Percentiles rank a stretch among this genome's conserved stretches.
These are phyloP conservation scores for Gopherus evgoodei DNA, from an alignment of 2,113 vertebrate species.

Conservation along the genomic window DNA sequence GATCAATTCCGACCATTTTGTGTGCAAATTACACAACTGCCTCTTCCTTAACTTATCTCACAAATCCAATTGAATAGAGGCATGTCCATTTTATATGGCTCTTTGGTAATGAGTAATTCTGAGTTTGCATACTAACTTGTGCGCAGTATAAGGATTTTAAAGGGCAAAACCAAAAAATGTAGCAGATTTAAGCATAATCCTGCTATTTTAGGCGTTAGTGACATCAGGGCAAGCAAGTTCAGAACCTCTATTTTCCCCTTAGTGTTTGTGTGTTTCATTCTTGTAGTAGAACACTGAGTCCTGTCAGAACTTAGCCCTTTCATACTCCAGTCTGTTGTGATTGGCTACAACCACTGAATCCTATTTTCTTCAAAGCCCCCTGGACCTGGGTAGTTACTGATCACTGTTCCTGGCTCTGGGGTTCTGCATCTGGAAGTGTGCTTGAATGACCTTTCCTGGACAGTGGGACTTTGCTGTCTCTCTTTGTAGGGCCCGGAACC, in stretches of 20 bases:
- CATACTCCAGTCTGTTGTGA: not conserved
- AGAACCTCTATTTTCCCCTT: not conserved
- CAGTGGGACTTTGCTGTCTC: not conserved
- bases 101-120: slow-evolving; percentile 57
- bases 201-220: not conserved
- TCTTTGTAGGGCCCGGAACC: not conserved
- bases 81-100: slow-evolving; percentile 50
- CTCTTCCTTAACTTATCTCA: slow-evolving; percentile 88
- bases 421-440: no score
- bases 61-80: slow-evolving; percentile 84
- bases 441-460: not conserved
- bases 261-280: not conserved
- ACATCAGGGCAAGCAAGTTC: not conserved
- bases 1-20: slow-evolving; percentile 90
- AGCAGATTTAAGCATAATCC: not conserved
- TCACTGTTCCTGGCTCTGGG: not conserved
- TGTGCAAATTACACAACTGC: slow-evolving; percentile 87
- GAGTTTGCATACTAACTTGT: slow-evolving; percentile 31
- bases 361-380: not conserved
- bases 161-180: not conserved
- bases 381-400: not conserved
- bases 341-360: not conserved
- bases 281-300: not conserved
- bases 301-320: not conserved
- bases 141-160: not conserved